These are phyloP conservation scores for Diadema setosum DNA, from an alignment of 35 echinoderm and acorn worm genomes.

Conservation along the genomic window DNA sequence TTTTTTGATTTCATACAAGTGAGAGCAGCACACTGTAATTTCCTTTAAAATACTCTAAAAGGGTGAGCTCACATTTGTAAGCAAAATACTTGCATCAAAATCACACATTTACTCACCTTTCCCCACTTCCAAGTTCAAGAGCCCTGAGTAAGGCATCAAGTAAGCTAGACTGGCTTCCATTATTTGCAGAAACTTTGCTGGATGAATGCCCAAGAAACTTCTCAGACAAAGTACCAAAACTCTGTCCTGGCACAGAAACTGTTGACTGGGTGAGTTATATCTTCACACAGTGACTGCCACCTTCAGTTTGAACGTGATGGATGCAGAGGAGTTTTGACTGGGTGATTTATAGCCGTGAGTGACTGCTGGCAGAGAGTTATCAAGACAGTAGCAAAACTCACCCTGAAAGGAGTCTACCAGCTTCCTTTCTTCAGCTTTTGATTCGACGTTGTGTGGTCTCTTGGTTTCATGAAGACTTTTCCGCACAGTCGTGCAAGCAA, in stretches of 20 bases:
- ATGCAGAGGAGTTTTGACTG: neutral
- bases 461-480: neutral
- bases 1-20: too few species aligned
- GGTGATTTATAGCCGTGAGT: neutral
- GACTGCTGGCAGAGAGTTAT: neutral
- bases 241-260: neutral
- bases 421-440: neutral
- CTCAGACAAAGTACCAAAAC: neutral
- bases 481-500: neutral
- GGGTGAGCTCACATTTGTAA: too few species aligned
- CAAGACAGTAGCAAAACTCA: conserved; percentile 8
- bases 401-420: neutral
- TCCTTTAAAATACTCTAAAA: too few species aligned
- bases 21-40: too few species aligned
- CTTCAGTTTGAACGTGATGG: neutral
- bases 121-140: too few species aligned
- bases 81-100: too few species aligned
- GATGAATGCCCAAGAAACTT: neutral
- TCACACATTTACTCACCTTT: too few species aligned
- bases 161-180: too few species aligned
- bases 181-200: neutral
- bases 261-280: neutral
- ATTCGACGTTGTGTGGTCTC: neutral
- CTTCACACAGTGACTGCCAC: neutral
- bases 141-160: too few species aligned